Base-by-base conservation (phyloP, 2,888 invertebrate genomes). In the Sepiola atlantica region DNA sequence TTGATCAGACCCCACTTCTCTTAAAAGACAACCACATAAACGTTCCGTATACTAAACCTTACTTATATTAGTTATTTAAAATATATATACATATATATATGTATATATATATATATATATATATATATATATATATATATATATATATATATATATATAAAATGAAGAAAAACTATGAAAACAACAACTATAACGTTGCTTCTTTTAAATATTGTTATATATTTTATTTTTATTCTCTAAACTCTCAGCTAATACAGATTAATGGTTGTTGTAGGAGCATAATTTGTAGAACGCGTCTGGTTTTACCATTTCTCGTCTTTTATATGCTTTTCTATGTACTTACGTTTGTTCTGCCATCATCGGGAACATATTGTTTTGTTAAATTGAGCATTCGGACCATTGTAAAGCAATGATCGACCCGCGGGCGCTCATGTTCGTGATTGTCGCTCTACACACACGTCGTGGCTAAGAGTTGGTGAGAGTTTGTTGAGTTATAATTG, bases 341-440 rank as follows among this genome's bases (percentile, higher is more conserved):
- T 77, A 77, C n/a, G 77, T 77, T 77, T 77, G 77, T 77, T 77
- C 77, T 77, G n/a, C 77, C n/a, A 77, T 77, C n/a, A 32, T n/a
- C n/a, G n/a, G 77, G n/a, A 77, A 77, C n/a, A 16, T 16, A 77
- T n/a, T 77, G 77, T 77, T 77, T 77, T 77, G 77, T 77, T 77
- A 77, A 77, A 77, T 77, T 77, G 77, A 77, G 77, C 77, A 77
- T 77, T 77, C 1, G n/a, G n/a, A 77, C 32, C n/a, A 77, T 77
- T 77, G 77, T 77, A 77, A 77, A 77, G n/a, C n/a, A 77, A 77
- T n/a, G 14, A n/a, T n/a, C n/a, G 12, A n/a, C 77, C 77, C 32
- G 12, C 14, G 77, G 77, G 77, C 77, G n/a, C 77, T n/a, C 77
- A 77, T 77, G 77, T 77, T 77, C 77, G n/a, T 16, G 77, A 77